Evolutionary conservation across 2,797 vertebrate genomes (phyloP).

Genomic region (Synaphobranchus kaupii): DNA sequence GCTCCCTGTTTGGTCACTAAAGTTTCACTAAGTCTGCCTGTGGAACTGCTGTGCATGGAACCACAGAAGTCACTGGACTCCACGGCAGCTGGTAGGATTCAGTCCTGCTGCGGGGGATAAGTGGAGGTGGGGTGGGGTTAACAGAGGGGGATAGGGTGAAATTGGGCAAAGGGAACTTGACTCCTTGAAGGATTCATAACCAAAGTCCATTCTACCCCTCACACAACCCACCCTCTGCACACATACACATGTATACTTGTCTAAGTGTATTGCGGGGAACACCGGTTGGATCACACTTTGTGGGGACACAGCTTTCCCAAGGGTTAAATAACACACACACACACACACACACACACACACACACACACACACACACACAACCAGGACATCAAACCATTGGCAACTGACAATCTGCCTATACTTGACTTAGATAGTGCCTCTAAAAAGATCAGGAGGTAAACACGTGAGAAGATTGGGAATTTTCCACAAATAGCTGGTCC

Average conservation of each 20-base stretch:
- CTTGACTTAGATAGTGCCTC: constrained; percentile 71
- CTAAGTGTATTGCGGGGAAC: too few species aligned
- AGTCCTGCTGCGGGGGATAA: constrained; percentile 55
- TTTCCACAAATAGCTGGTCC: constrained; percentile 56
- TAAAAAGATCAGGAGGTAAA: constrained; percentile 61
- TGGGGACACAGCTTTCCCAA: too few species aligned
- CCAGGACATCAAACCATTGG: constrained; percentile 55
- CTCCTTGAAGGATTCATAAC: constrained; percentile 50
- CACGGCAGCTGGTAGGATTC: constrained; percentile 45
- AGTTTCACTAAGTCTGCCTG: constrained; percentile 48
- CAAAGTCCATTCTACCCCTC: constrained; percentile 33
- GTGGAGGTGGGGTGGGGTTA: constrained; percentile 48
- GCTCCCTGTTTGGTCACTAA: constrained; percentile 9
- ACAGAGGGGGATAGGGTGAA: constrained; percentile 52
- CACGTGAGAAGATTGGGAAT: constrained; percentile 62
- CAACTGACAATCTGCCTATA: constrained; percentile 66
- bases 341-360: constrained; percentile 31
- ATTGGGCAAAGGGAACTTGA: constrained; percentile 52
- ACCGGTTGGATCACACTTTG: too few species aligned
- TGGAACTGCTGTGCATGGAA: constrained; percentile 48
- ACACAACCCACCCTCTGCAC: neutral
- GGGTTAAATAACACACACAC: constrained; percentile 34
- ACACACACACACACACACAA: constrained; percentile 37
- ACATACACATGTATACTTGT: neutral
- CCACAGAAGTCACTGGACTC: constrained; percentile 28